Percentiles rank a stretch among this genome's conserved stretches.
phyloP scores from a whole-genome alignment of 2,113 vertebrate genomes.

The Hippocampus guttulatus region DNA sequence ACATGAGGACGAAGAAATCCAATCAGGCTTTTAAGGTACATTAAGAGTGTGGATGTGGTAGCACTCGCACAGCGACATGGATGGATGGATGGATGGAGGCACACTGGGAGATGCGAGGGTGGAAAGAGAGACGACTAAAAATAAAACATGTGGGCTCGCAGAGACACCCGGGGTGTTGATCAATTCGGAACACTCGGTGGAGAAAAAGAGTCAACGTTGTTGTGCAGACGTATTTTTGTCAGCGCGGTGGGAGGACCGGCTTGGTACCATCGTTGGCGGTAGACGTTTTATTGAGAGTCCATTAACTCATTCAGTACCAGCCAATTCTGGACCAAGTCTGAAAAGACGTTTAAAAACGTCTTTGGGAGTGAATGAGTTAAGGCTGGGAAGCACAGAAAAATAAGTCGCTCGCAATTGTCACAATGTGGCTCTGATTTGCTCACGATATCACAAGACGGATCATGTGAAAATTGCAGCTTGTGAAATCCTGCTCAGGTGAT shows the following conservation, averaged over 20 bases:
- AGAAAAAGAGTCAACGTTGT: conserved; percentile 5
- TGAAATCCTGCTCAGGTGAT: neutral
- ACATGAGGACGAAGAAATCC: conserved; percentile 56
- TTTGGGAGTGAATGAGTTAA: too few relatives aligned
- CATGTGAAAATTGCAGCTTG: too few relatives aligned
- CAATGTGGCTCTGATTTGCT: neutral
- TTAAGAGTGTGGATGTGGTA: conserved; percentile 52
- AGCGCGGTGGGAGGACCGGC: neutral
- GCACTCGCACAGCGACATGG: conserved; percentile 7
- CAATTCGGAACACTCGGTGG: conserved; percentile 17
- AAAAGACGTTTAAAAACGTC: too few relatives aligned
- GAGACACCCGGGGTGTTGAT: conserved; percentile 19
- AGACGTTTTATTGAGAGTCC: neutral
- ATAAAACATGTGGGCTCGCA: conserved; percentile 24
- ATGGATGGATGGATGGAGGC: conserved; percentile 22
- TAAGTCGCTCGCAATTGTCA: neutral
- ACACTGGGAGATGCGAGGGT: conserved; percentile 17
- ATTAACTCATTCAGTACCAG: too few relatives aligned
- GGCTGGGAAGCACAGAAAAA: neutral
- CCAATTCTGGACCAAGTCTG: too few relatives aligned
- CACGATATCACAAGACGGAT: neutral
- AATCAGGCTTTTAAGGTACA: conserved; percentile 66
- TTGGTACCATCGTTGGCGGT: neutral
- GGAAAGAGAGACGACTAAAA: conserved; percentile 29
- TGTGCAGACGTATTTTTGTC: neutral